phyloP scores from a whole-genome alignment of 2,113 vertebrate genomes.

The Sphaerodactylus townsendi region DNA sequence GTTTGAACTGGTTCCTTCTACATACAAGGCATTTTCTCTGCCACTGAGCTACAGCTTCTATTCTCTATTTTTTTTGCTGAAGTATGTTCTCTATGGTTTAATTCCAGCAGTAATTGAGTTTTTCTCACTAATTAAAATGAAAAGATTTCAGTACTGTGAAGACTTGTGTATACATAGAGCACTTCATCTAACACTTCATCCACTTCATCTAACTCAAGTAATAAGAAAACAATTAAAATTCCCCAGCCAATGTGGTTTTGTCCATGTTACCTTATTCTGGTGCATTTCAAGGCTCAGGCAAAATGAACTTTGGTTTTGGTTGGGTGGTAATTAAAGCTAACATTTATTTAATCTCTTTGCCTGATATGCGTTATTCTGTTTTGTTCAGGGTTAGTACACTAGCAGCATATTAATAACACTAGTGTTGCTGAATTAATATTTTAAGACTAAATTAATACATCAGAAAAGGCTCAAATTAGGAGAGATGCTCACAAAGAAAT shows the following conservation, averaged over 20 bases:
- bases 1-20: not conserved
- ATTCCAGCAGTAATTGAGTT: constrained; percentile 41
- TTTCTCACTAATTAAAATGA: constrained; percentile 39
- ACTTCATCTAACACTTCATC: constrained; percentile 25
- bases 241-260: not conserved
- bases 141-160: constrained; percentile 22
- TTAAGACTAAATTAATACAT: constrained; percentile 12
- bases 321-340: constrained; percentile 7
- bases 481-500: constrained; percentile 3
- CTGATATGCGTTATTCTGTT: not conserved
- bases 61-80: no score
- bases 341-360: constrained; percentile 10
- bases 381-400: not conserved
- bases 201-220: constrained; percentile 6
- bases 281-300: constrained; percentile 11
- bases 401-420: not conserved
- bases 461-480: constrained; percentile 14
- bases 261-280: not conserved
- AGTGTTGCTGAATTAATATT: not conserved
- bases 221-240: constrained; percentile 22
- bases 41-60: not conserved
- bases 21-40: not conserved
- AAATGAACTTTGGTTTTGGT: not conserved
- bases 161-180: constrained; percentile 30
- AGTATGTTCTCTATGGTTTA: not conserved